Evolutionary conservation across 2,888 invertebrate species (phyloP), one percentile per base, ranked within the genome.

Genomic region (Eristalis tenax): DNA sequence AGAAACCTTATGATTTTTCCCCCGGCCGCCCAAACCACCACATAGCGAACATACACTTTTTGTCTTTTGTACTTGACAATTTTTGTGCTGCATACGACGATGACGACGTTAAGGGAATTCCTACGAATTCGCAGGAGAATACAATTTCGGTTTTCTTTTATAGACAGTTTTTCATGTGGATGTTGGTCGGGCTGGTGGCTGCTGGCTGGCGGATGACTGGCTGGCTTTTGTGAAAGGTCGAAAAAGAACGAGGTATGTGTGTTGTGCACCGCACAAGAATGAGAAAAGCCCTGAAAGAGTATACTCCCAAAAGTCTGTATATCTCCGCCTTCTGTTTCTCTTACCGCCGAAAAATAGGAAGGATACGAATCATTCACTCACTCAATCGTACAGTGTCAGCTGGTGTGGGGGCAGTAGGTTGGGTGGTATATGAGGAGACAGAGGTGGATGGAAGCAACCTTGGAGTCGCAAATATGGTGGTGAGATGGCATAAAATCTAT

Each of bases 291-390:
- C 78, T 65, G 65, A 57, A 56, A 69, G 50, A 69, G 70, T 65
- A 70, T 78, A 40, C 82, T 83, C 75, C 75, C 83, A 70, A 79
- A 86, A 79, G 86, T 83, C 86, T 70, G 73, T 82, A 50, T 66
- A 57, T 79, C 71, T 69, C 71, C 68, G 81, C 64, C 74, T 40
- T 35, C n/a, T 57, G 50, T 70, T 78, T 71, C 66, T 63, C 69
- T 43, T 66, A 40, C 35, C 18, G 50, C 77, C 57, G 26, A 82
- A 75, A 79, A 73, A 75, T 74, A 76, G 75, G 70, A 82, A 78
- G 82, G 77, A 82, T 87, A 74, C 83, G 86, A 87, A 87, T 87
- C 83, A 87, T 80, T 87, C 80, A 83, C 74, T 83, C 78, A 83
- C 66, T 83, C 83, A 59, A 38, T 61, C 28, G 57, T 50, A 68